Percentiles rank a stretch among this genome's conserved stretches.
Evolutionary conservation across 1,140 invertebrate species (phyloP).

Genomic region (Eufriesea mexicana): DNA sequence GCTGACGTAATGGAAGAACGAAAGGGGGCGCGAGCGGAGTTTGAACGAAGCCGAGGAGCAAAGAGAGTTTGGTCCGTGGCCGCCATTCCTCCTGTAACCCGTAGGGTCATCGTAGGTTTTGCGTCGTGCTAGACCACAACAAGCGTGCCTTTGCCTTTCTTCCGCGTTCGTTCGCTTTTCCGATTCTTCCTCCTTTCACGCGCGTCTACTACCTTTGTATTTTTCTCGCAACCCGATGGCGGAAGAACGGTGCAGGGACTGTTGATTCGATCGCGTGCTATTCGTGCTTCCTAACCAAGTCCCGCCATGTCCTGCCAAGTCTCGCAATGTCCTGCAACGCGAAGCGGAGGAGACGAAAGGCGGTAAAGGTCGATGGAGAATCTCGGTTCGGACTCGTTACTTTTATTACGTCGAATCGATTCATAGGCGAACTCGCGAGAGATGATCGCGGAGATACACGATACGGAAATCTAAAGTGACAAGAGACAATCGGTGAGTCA

Average conservation of each 20-base stretch:
- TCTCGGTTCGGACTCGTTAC: no score
- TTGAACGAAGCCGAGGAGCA: slow-evolving; percentile 11
- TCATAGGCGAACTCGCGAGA: not conserved
- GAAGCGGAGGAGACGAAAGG: not conserved
- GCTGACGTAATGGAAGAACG: slow-evolving; percentile 36
- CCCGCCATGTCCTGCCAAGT: no score
- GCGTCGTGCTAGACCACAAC: not conserved
- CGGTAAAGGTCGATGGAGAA: no score
- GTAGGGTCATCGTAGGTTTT: slow-evolving; percentile 44
- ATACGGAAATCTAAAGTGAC: slow-evolving; percentile 12
- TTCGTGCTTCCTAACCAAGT: no score
- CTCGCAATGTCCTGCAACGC: not conserved
- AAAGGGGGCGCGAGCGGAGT: not conserved
- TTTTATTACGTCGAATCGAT: not conserved
- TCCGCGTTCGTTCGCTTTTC: not conserved
- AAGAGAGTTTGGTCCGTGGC: slow-evolving; percentile 8
- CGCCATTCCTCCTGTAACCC: slow-evolving; percentile 57
- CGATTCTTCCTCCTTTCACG: not conserved
- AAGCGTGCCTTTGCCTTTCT: slow-evolving; percentile 23
- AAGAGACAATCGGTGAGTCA: slow-evolving; percentile 36
- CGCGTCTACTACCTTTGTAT: not conserved
- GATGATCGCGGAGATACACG: not conserved
- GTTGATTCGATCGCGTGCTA: no score
- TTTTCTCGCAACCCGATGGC: no score
- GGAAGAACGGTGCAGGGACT: not conserved